Evolutionary conservation across 1,140 invertebrate species (phyloP), one percentile per base, ranked within the genome.

Genomic region (Zaprionus lachaisei): DNA sequence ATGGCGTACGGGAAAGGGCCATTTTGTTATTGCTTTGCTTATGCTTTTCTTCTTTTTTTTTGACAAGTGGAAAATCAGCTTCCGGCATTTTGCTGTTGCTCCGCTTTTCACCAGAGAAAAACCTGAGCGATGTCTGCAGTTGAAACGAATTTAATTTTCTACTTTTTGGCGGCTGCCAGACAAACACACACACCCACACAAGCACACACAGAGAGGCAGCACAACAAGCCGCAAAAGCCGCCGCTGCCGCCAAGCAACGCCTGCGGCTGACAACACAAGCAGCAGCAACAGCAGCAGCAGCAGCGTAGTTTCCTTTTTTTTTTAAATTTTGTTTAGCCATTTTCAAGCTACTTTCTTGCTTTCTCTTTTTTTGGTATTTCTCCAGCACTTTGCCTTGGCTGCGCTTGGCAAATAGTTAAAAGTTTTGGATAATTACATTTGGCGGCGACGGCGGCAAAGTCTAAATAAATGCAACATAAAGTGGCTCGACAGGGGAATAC

Each of bases 351-450:
- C 58, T n/a, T 80, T 80, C 73, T 89, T 75, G 65, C 72, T 72
- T 77, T 28, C 64, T 71, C n/a, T 72, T 58, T 73, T 64, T n/a
- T 15, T 15, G n/a, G 41, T 44, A 56, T 64, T 56, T 62, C 31
- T 11, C 9, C 9, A 34, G 31, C 31, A 34, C 31, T 34, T 34
- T 34, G 15, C 37, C 70, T 64, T 49, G 62, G 51, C 47, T 37
- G 41, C 34, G 44, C 54, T 68, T 26, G 73, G 56, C 79, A 89
- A 87, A 81, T 84, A 84, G 84, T 81, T 68, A 73, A 90, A 90
- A 87, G 85, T 87, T 87, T 79, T 90, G 72, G 79, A 90, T 87
- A 87, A 87, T 87, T 90, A 90, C 84, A 87, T 87, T 87, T 87
- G 77, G 44, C 63, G 69, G 51, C 61, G 11, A 56, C 63, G 51